Conservation (phyloP, 1,140 invertebrate genomes). For the Drosophila virilis region DNA sequence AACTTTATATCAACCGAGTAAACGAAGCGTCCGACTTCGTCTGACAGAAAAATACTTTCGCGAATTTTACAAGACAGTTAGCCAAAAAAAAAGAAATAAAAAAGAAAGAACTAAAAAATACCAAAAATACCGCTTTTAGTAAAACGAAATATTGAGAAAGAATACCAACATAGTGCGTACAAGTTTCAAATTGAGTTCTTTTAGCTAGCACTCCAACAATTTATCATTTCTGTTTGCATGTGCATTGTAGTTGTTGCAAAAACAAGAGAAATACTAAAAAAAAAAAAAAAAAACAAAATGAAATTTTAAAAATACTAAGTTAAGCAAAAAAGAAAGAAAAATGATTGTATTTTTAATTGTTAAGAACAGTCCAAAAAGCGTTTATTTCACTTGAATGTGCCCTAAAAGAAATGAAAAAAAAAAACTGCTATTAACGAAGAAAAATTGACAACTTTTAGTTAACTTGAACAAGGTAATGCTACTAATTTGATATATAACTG, state of each 20-base stretch:
- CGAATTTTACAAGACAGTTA: slow-evolving; percentile 61
- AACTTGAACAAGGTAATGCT: slow-evolving; percentile 62
- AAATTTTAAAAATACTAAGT: slow-evolving; percentile 10
- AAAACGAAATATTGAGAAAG: not conserved
- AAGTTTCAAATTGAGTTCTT: slow-evolving; percentile 44
- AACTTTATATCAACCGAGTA: slow-evolving; percentile 49
- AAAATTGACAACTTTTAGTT: slow-evolving; percentile 57
- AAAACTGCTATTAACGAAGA: not conserved
- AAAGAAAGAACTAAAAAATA: slow-evolving; percentile 2
- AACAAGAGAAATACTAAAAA: slow-evolving; percentile 22
- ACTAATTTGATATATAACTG: slow-evolving; percentile 48
- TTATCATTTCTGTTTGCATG: slow-evolving; percentile 54
- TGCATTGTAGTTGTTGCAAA: slow-evolving; percentile 68
- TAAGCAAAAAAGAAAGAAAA: slow-evolving; percentile 10
- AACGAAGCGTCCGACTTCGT: slow-evolving; percentile 21
- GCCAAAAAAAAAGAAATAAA: slow-evolving; percentile 58
- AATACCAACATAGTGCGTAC: slow-evolving; percentile 20
- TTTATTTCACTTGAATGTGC: slow-evolving; percentile 59
- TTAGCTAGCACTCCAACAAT: slow-evolving; percentile 52
- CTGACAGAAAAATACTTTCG: slow-evolving; percentile 49
- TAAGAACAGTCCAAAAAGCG: slow-evolving; percentile 30
- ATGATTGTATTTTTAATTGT: slow-evolving; percentile 17
- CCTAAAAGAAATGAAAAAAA: slow-evolving; percentile 35
- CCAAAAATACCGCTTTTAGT: slow-evolving; percentile 20
- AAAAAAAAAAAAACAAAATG: not conserved